A percentile compares a stretch with the other conserved stretches of the same genome.
Evolutionary conservation across 92 coral and sea anemone genomes (phyloP).

Genomic region (Epizoanthus fatuus): DNA sequence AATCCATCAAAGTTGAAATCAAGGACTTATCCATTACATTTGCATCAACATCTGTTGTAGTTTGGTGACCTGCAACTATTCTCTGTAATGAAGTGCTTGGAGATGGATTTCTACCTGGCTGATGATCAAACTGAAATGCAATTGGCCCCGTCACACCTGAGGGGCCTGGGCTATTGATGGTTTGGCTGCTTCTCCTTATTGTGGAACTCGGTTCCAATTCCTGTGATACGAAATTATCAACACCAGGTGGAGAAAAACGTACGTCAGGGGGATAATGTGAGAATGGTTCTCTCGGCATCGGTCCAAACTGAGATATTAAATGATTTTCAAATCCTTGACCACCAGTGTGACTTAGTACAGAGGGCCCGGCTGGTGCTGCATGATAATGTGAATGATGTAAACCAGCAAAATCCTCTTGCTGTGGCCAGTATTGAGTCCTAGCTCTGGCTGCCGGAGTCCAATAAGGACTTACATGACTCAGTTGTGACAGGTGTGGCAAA

Average conservation of each 20-base stretch:
- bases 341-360: neutral
- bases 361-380: neutral
- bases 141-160: neutral
- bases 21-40: conserved; percentile 40
- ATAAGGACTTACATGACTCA: too few species aligned
- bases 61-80: neutral
- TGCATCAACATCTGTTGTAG: neutral
- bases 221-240: neutral
- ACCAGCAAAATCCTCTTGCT: neutral
- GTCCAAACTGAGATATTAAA: neutral
- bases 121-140: neutral
- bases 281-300: neutral
- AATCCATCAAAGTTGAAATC: conserved; percentile 28
- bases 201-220: neutral
- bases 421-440: neutral
- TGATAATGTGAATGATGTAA: neutral
- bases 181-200: neutral
- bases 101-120: neutral
- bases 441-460: too few species aligned
- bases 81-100: neutral
- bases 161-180: neutral
- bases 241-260: neutral
- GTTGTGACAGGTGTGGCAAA: too few species aligned
- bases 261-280: neutral
- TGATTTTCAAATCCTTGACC: neutral